Percentiles rank a stretch among this genome's conserved stretches.
Conservation (phyloP, 2,888 invertebrate genomes). For the Nymphalis urticae region DNA sequence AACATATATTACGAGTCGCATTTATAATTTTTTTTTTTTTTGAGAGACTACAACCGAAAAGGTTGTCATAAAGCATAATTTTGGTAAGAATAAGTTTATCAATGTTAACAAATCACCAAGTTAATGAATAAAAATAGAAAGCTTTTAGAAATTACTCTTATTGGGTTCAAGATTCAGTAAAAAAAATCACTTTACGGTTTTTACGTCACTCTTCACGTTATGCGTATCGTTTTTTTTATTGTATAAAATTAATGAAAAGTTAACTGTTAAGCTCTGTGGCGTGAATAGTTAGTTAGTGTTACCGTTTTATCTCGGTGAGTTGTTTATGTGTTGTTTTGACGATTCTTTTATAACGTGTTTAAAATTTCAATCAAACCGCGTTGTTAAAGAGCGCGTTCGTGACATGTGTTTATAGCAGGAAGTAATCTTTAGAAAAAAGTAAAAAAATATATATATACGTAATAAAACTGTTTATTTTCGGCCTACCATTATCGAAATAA, state of each 20-base stretch:
- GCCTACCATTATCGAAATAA: not conserved
- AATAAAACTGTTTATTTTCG: not conserved
- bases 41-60: no score
- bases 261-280: not conserved
- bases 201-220: no score
- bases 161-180: no score
- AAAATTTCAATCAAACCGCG: not conserved
- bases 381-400: not conserved
- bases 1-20: no score
- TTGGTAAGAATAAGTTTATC: no score
- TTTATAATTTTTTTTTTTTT: no score
- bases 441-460: not conserved
- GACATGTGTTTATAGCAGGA: conserved; percentile 1
- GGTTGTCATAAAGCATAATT: no score
- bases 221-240: no score
- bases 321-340: conserved; percentile 25
- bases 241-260: not conserved
- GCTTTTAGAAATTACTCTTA: no score
- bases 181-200: no score
- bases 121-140: no score
- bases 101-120: no score
- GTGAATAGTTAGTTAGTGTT: conserved; percentile 22
- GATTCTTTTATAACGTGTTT: conserved; percentile 4
- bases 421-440: not conserved
- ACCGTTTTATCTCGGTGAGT: conserved; percentile 29